These are phyloP conservation scores for Colaptes auratus DNA, from an alignment of 2,113 vertebrate species.

Conservation along the genomic window DNA sequence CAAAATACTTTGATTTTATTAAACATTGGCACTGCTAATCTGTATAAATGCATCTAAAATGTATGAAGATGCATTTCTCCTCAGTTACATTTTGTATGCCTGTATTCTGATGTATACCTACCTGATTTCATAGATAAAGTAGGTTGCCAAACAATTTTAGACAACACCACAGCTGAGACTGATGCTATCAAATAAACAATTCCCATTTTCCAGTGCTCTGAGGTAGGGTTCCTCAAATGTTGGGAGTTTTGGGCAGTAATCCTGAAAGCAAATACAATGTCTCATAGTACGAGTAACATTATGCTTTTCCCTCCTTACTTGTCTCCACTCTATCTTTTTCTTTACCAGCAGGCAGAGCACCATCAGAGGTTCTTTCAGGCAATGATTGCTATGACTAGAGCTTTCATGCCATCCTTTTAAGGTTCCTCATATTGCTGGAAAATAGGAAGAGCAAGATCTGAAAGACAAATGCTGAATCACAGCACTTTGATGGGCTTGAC, in stretches of 20 bases:
- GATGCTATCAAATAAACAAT: neutral
- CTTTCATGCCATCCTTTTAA: neutral
- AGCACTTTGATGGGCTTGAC: neutral
- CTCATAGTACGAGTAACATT: neutral
- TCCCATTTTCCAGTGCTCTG: neutral
- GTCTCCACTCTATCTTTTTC: neutral
- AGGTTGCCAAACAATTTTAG: neutral
- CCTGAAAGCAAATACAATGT: neutral
- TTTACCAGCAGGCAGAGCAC: neutral
- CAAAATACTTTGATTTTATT: neutral
- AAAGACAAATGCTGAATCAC: neutral
- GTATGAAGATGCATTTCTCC: neutral
- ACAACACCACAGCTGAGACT: neutral
- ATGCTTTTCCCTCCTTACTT: neutral
- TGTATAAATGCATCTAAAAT: neutral
- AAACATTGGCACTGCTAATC: neutral
- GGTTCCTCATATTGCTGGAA: neutral
- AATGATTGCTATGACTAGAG: neutral
- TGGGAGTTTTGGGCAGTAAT: neutral
- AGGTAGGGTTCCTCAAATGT: neutral
- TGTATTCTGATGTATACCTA: neutral
- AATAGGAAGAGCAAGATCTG: neutral
- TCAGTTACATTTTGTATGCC: neutral
- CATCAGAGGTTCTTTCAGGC: neutral
- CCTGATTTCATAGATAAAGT: neutral